A percentile compares a stretch with the other conserved stretches of the same genome.
phyloP scores from a whole-genome alignment of 2,113 vertebrate species.

The Pituophis catenifer region DNA sequence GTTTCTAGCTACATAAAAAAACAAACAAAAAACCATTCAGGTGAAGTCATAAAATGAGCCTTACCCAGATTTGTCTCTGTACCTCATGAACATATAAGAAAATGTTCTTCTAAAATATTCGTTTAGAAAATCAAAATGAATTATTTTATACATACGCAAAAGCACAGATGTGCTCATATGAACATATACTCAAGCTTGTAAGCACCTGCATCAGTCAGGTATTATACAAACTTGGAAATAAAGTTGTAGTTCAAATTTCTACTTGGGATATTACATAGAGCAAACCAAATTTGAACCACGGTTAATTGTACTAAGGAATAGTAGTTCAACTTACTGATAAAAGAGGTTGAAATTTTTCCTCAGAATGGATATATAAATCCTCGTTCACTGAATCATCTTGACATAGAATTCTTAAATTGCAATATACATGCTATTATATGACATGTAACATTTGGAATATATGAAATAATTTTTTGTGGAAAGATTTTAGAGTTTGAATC shows the following conservation, averaged over 20 bases:
- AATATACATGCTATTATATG: not conserved
- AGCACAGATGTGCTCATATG: not conserved
- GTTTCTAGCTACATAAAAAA: not conserved
- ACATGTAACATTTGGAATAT: not conserved
- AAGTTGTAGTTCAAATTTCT: conserved; percentile 42
- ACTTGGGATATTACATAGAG: conserved; percentile 21
- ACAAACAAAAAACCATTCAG: conserved; percentile 29
- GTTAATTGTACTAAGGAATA: conserved; percentile 30
- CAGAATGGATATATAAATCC: conserved; percentile 68
- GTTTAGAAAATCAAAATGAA: conserved; percentile 41
- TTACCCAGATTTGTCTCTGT: conserved; percentile 5
- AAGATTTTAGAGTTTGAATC: not conserved
- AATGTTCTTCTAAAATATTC: conserved; percentile 50
- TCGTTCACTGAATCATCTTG: not conserved
- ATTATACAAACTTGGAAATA: conserved; percentile 20
- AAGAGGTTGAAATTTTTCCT: conserved; percentile 65
- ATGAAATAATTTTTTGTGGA: not conserved
- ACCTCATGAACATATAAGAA: not conserved
- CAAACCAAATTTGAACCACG: conserved; percentile 21
- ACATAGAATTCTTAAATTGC: not conserved
- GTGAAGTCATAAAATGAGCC: conserved; percentile 42
- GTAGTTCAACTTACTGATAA: conserved; percentile 47
- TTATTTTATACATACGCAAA: not conserved
- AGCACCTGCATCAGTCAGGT: not conserved
- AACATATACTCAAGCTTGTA: not conserved